Evolutionary conservation across 2,797 vertebrate genomes (phyloP), one percentile per base, ranked within the genome.

Genomic region (Lagodon rhomboides): DNA sequence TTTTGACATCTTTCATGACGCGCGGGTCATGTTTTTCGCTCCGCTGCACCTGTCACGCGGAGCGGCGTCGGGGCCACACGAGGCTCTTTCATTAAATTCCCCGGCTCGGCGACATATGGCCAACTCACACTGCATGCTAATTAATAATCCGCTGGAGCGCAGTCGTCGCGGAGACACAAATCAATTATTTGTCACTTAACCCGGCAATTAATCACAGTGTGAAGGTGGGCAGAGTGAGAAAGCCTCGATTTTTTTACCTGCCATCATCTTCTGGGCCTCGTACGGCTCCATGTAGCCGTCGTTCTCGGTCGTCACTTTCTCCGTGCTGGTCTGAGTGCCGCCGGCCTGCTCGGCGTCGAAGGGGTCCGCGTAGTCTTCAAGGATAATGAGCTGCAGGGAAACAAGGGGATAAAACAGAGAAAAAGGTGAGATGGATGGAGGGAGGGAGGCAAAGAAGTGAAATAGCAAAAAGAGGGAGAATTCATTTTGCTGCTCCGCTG

Each of bases 271-370:
- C 94, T 99, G 98, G 58, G 98, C 98, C 91, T 99, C 97, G 3
- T 99, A 99, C 0, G 98, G 98, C 71, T 99, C 98, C 98, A 99
- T 98, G 94, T 99, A 99, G 34, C 97, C 98, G 0, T 99, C 98
- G 2, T 99, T 98, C 91, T 98, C 98, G 0, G 93, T 91, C 64
- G 93, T 89, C 78, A 96, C 95, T 89, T 98, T 98, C 85, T 98
- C 97, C 22, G 95, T 90, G 56, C 62, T 94, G 58, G 88, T 83
- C 87, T 95, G 96, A 73, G 92, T 90, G 27, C 95, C 94, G 0
- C 94, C 95, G 20, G 94, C 95, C 83, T 97, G 97, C 13, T 97
- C 96, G 0, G 96, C 97, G 58, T 99, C 98, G 0, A 99, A 99
- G 0, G 98, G 98, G 84, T 99, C 98, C 0, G 98, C 97, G 0